Evolutionary conservation across 2,888 invertebrate genomes (phyloP).

Genomic region (Galeruca laticollis): DNA sequence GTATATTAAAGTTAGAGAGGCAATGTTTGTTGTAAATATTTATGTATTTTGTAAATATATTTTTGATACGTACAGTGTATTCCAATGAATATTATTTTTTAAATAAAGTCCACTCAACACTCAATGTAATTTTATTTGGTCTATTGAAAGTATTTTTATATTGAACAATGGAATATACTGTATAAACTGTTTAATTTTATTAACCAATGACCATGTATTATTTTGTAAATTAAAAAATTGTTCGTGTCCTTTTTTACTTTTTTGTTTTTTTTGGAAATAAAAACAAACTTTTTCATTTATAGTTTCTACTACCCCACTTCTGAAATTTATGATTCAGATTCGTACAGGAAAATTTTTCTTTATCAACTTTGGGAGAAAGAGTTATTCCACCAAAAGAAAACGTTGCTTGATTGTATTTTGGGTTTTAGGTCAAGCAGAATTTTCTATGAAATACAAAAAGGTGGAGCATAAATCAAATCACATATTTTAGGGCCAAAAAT

Average conservation of each 20-base stretch:
- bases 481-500: no score
- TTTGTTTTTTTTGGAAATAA: not conserved
- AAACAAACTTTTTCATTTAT: no score
- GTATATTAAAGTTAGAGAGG: slow-evolving; percentile 13
- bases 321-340: no score
- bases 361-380: no score
- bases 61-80: not conserved
- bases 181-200: slow-evolving; percentile 13
- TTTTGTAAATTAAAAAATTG: slow-evolving; percentile 2
- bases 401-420: no score
- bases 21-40: slow-evolving; percentile 14
- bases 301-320: no score
- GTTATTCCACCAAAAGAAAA: no score
- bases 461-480: no score
- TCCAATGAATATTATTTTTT: not conserved
- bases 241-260: not conserved
- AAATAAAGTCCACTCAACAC: not conserved
- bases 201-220: slow-evolving; percentile 13
- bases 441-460: no score
- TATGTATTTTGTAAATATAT: slow-evolving; percentile 8
- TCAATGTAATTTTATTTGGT: not conserved
- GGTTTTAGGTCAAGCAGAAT: no score
- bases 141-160: not conserved
- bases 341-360: no score
- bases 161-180: slow-evolving; percentile 8